Base-by-base conservation (phyloP, 2,113 vertebrate genomes). In the Corapipo altera region DNA sequence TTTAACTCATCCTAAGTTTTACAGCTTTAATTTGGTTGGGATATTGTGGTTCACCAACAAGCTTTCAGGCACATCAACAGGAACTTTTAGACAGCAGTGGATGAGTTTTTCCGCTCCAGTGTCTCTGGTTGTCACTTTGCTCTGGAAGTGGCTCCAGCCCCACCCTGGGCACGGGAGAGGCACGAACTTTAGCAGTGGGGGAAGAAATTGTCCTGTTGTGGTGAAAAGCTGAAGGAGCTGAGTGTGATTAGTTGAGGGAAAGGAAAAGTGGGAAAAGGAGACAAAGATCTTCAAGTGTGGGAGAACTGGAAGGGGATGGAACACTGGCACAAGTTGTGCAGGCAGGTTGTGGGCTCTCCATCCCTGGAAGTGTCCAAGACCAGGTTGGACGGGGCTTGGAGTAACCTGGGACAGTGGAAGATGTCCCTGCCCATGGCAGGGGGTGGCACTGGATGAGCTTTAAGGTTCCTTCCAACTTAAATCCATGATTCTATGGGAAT, bases 121-220 rank as follows among this genome's bases (percentile, higher is more conserved):
- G 18, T 11, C 72, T 85, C 76, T 62, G 72, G 54, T 15, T 80
- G 76, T 84, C 69, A 20, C 59, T 2, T 23, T 23, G 76, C 1
- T 35, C 84, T 86, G 80, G 72, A 71, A 28, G 86, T 54, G 91
- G 67, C 37, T 39, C 4, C 1, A 5, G 74, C 48, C 54, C 46
- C 73, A 27, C 0, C 4, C 33, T 0, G 15, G 49, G 79, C 28
- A 9, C 39, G 8, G 61, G 28, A 44, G 67, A 46, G 30, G 43
- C 75, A 17, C 39, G 7, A 23, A 10, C 55, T 39, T 41, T 2
- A 1, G 46, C 1, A 3, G 17, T 1, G 1, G 49, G 49, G 10
- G 39, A 19, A 10, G 71, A 20, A 52, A 35, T 46, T 21, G 39
- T 17, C 76, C 51, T 71, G 51, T 71, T 54, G 35, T 69, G 49